These are phyloP conservation scores for Platerodrilus igneus DNA, from an alignment of 2,888 invertebrate genomes.

Conservation along the genomic window DNA sequence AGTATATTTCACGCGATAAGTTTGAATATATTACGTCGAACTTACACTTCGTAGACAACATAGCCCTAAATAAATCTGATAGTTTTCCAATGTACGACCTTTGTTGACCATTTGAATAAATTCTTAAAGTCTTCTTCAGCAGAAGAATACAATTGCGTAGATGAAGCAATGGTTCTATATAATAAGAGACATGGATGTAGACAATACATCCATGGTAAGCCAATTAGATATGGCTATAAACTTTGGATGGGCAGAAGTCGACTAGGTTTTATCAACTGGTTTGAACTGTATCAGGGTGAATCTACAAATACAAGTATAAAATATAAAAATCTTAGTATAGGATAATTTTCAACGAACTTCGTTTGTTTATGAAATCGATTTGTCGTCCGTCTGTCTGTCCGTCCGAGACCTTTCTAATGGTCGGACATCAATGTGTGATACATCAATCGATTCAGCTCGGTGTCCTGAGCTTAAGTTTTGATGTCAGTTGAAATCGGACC, in stretches of 20 bases:
- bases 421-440: too few relatives aligned
- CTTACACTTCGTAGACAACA: slow-evolving; percentile 30
- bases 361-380: too few relatives aligned
- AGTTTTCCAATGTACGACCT: too few relatives aligned
- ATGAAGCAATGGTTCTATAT: slow-evolving; percentile 40
- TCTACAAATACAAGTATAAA: slow-evolving; percentile 1
- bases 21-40: slow-evolving; percentile 30
- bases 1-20: slow-evolving; percentile 28
- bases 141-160: slow-evolving; percentile 31
- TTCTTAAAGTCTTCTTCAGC: too few relatives aligned
- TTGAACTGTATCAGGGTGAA: slow-evolving; percentile 16
- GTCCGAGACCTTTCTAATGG: too few relatives aligned
- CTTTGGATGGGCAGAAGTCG: slow-evolving; percentile 26
- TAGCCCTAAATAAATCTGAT: slow-evolving; percentile 23
- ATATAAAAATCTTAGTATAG: slow-evolving; percentile 4
- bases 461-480: too few relatives aligned
- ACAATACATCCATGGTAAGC: slow-evolving; percentile 31
- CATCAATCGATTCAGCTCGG: too few relatives aligned
- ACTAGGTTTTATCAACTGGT: slow-evolving; percentile 14
- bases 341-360: too few relatives aligned
- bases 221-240: slow-evolving; percentile 29
- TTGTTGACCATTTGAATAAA: slow-evolving; percentile 27
- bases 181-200: slow-evolving; percentile 35
- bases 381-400: too few relatives aligned
- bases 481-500: too few relatives aligned